Evolutionary conservation across 2,888 invertebrate genomes (phyloP), one percentile per base, ranked within the genome.

Genomic region (Ectropis crepuscularia): DNA sequence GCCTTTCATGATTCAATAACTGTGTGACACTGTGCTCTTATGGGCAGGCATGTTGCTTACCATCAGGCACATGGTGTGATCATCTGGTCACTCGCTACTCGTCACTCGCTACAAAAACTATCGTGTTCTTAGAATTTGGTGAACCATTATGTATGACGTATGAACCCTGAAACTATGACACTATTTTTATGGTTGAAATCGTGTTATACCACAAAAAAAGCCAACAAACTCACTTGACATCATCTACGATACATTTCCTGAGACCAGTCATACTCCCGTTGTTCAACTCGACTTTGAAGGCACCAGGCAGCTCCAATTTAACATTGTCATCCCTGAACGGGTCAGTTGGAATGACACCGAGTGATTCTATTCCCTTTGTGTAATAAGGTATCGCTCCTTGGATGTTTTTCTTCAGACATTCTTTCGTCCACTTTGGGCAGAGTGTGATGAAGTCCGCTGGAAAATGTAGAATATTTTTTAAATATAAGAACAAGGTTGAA

Each of bases 171-270:
- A n/a, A n/a, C n/a, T n/a, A n/a, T n/a, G n/a, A n/a, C n/a, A n/a
- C n/a, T n/a, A n/a, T n/a, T n/a, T n/a, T n/a, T n/a, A n/a, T n/a
- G n/a, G n/a, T n/a, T n/a, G n/a, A n/a, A n/a, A n/a, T n/a, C n/a
- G n/a, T n/a, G n/a, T n/a, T n/a, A n/a, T n/a, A 9, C 36, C 9
- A 5, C 10, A 6, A 1, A 48, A 36, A 36, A 9, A 8, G 16
- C 49, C n/a, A 59, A 50, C 58, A 39, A 54, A 80, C 86, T 82
- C 66, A 88, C 87, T 71, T 70, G 0, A 77, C 82, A 28, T 79
- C 74, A 57, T 89, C 85, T 2, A 90, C 80, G 0, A 70, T 65
- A 53, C 90, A 90, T 63, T 88, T 88, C 53, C 74, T 79, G n/a
- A 88, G 61, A 6, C 90, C 90, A 43, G 82, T 85, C 42, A 83